These are phyloP conservation scores for Zosterops hypoxanthus DNA, from an alignment of 2,113 vertebrate genomes.

Conservation along the genomic window DNA sequence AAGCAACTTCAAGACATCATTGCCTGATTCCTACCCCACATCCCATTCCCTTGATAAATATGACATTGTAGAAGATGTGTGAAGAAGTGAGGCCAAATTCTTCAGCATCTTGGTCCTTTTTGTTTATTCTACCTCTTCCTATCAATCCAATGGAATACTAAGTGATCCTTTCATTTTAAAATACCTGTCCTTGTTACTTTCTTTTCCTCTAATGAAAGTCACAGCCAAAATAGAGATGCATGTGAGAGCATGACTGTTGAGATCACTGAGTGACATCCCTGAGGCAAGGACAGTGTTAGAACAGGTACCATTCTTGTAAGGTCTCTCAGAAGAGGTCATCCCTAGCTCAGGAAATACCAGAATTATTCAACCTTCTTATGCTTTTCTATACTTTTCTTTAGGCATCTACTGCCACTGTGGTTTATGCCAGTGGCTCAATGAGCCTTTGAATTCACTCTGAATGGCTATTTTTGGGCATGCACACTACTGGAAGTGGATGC, in stretches of 20 bases:
- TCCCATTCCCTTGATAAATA: background rate
- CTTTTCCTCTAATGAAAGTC: background rate
- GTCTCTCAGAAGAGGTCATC: background rate
- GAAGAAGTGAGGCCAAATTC: background rate
- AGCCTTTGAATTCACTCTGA: background rate
- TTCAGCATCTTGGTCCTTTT: background rate
- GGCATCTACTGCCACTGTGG: background rate
- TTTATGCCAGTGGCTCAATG: background rate
- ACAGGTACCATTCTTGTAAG: background rate
- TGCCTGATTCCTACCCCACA: background rate
- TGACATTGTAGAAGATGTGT: background rate
- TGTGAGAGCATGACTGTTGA: background rate
- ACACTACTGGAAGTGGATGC: background rate
- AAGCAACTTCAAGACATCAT: background rate
- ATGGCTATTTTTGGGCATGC: background rate
- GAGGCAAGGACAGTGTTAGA: background rate
- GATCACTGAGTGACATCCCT: background rate
- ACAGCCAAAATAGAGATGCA: background rate
- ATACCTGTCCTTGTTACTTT: background rate
- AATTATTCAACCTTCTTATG: background rate
- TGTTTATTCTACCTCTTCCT: background rate
- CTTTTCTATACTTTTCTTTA: background rate
- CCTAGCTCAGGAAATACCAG: background rate
- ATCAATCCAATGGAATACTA: background rate
- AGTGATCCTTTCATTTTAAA: background rate